Evolutionary conservation across 2,888 invertebrate genomes (phyloP).

Genomic region (Theodoxus fluviatilis): DNA sequence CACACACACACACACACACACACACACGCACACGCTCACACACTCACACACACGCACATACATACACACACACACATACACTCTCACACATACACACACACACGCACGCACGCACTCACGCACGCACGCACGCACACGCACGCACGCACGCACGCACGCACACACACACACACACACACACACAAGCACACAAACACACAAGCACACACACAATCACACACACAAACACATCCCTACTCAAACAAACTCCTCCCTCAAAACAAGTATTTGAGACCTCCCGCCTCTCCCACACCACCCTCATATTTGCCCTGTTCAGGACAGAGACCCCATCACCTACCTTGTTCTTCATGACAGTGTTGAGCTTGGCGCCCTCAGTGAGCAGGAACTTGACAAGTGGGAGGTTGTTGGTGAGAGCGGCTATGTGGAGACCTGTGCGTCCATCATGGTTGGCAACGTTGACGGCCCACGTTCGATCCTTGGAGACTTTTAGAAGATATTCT

Average conservation of each 20-base stretch:
- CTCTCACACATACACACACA: too few species aligned
- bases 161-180: too few species aligned
- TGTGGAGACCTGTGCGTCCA: constrained; percentile 90
- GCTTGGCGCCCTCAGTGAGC: constrained; percentile 82
- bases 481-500: constrained; percentile 45
- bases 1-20: not conserved
- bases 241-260: not conserved
- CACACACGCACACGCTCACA: not conserved
- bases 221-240: not conserved
- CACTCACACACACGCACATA: constrained; percentile 16
- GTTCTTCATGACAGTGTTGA: constrained; percentile 75
- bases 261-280: not conserved
- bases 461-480: constrained; percentile 28
- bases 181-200: too few species aligned
- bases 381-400: constrained; percentile 89
- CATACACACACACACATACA: constrained; percentile 15
- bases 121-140: too few species aligned
- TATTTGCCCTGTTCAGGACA: not conserved
- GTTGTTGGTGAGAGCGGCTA: constrained; percentile 92
- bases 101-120: too few species aligned
- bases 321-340: constrained; percentile 38
- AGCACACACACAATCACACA: too few species aligned
- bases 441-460: constrained; percentile 87
- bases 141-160: too few species aligned
- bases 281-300: not conserved